Base-by-base conservation (phyloP, 35 echinoderm and acorn worm species). In the Ptychodera flava region DNA sequence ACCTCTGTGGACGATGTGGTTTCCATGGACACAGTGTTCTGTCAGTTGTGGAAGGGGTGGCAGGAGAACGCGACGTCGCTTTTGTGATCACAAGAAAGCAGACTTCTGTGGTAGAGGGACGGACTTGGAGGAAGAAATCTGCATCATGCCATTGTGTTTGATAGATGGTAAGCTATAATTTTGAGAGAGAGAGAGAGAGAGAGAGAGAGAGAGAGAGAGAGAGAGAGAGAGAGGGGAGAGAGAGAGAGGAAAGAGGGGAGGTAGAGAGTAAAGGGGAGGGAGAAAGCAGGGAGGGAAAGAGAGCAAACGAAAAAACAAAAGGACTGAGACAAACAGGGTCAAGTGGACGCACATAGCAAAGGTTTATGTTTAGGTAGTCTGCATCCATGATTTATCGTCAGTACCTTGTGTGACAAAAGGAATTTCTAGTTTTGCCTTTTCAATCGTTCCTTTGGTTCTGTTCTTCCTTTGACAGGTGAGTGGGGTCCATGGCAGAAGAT, bases 1-100 rank as follows among this genome's bases (percentile, higher is more conserved):
- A 38, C 89, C 89, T n/a, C 28, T 77, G 37, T 90, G 89, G 89
- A 85, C 82, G 31, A 78, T 78, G 83, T 90, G 89, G 89, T 35
- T 78, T 29, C 82, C 64, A 1, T 90, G 89, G 89, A 52, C 1
- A 16, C 36, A 85, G 22, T 90, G 89, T 52, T 77, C 45, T 33
- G 83, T 85, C 28, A 78, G 81, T 0, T 90, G 82, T 31, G 89
- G 89, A 14, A 64, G 77, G 2, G 89, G 78, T 30, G 89, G 82
- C 31, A 78, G 28, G 1, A 22, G 77, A 32, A n/a, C 76, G 29
- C 31, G 89, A 14, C 35, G 29, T 29, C 89, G 89, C 27, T 45
- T 37, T 30, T 90, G 89, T 30, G 89, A 90, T 33, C 82, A 85
- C 31, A 45, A 31, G 28, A 83, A 33, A 12, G 89, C 89, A 6